Conservation (phyloP, 2,888 invertebrate species). For the Conops quadrifasciatus region DNA sequence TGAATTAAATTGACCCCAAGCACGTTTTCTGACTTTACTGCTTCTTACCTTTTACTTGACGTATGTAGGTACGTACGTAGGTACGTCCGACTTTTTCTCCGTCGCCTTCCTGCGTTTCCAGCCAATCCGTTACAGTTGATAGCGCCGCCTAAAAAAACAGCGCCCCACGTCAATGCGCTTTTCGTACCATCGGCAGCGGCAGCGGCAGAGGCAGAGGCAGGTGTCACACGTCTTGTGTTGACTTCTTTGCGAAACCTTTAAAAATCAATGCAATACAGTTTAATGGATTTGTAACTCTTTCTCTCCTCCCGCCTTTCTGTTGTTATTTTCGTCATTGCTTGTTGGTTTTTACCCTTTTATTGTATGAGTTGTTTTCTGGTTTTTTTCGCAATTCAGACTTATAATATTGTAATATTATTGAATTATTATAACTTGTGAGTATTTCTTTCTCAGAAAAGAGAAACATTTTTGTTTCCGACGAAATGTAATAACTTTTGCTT, state of each 20-base stretch:
- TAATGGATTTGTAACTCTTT: slow-evolving; percentile 1
- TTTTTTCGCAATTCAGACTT: no score
- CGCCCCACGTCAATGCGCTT: no score
- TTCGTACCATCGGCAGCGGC: neutral
- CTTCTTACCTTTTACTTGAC: neutral
- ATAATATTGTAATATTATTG: no score
- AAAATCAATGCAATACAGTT: neutral
- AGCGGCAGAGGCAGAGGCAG: slow-evolving; percentile 7
- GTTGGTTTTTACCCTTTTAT: neutral
- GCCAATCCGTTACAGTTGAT: neutral
- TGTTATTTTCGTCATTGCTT: neutral
- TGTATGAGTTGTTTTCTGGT: slow-evolving; percentile 2
- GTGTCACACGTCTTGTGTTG: slow-evolving; percentile 1
- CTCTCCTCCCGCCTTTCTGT: neutral
- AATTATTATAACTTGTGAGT: no score
- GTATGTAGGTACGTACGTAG: no score
- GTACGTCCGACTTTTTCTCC: neutral
- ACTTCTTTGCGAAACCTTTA: neutral
- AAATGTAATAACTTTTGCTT: no score
- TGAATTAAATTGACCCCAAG: slow-evolving; percentile 33
- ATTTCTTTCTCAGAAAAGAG: no score
- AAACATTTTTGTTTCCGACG: no score
- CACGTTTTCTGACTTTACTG: slow-evolving; percentile 8
- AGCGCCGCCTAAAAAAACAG: neutral
- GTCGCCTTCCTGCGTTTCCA: neutral